phyloP scores from a whole-genome alignment of 2,113 vertebrate species.

The Halichoerus grypus region DNA sequence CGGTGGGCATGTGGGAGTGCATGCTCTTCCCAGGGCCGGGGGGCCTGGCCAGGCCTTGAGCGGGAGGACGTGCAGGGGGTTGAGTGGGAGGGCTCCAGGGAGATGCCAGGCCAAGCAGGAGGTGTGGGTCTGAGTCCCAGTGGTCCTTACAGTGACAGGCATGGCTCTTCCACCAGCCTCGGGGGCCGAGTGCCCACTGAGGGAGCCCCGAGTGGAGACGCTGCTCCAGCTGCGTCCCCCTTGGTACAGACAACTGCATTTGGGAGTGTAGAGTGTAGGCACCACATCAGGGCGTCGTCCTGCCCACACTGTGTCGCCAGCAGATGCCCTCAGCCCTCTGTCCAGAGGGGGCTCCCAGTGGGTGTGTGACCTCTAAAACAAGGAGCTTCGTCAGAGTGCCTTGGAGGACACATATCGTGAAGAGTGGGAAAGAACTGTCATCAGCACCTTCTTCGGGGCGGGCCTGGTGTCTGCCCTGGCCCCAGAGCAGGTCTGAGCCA shows the following conservation, averaged over 20 bases:
- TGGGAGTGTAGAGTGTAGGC: not conserved
- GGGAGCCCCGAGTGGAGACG: not conserved
- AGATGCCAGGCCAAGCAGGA: not conserved
- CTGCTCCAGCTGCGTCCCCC: not conserved
- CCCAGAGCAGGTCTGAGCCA: not conserved
- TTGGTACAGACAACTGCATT: not conserved
- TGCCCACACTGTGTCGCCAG: not conserved
- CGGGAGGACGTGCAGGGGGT: not conserved
- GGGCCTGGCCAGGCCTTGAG: not conserved
- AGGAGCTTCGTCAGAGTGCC: not conserved
- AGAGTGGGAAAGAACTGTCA: not conserved
- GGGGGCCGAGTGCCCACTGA: not conserved
- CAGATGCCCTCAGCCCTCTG: not conserved
- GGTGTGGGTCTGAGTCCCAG: not conserved
- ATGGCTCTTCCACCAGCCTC: not conserved
- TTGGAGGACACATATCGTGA: not conserved
- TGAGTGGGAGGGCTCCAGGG: not conserved
- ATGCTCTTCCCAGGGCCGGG: not conserved
- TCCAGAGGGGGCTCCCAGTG: not conserved
- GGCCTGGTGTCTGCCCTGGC: not conserved
- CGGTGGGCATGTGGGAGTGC: not conserved
- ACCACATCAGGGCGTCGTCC: not conserved
- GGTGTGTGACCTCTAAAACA: not conserved
- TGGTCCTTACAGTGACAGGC: fast-evolving
- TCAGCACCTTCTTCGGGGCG: not conserved